These are phyloP conservation scores for Dendrocincla fuliginosa DNA, from an alignment of 2,797 vertebrate genomes.

Conservation along the genomic window DNA sequence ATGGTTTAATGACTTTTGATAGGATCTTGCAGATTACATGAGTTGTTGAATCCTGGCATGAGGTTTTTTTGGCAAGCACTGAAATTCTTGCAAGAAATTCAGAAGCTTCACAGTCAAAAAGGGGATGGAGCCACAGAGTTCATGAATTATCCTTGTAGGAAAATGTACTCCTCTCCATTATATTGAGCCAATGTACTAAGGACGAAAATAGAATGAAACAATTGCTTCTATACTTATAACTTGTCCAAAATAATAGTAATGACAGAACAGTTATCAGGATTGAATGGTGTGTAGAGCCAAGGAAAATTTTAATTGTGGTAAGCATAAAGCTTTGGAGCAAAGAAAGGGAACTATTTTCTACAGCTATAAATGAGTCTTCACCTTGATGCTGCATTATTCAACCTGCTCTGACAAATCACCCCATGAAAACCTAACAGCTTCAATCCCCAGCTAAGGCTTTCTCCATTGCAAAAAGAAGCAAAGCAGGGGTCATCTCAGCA, in stretches of 20 bases:
- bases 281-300: neutral
- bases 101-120: neutral
- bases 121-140: neutral
- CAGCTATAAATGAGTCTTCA: neutral
- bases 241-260: neutral
- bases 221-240: neutral
- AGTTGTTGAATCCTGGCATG: neutral
- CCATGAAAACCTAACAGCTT: neutral
- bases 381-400: neutral
- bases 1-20: neutral
- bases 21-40: neutral
- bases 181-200: neutral
- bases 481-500: neutral
- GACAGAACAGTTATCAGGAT: neutral
- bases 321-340: neutral
- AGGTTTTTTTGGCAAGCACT: neutral
- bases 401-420: neutral
- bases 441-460: neutral
- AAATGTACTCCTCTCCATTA: neutral
- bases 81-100: conserved; percentile 17
- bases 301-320: neutral
- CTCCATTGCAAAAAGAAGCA: neutral
- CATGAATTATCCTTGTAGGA: neutral
- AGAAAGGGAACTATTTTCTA: neutral
- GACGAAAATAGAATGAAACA: neutral